A percentile compares a stretch with the other conserved stretches of the same genome.
Conservation (phyloP, 2,113 vertebrate species). For the Recurvirostra avosetta region DNA sequence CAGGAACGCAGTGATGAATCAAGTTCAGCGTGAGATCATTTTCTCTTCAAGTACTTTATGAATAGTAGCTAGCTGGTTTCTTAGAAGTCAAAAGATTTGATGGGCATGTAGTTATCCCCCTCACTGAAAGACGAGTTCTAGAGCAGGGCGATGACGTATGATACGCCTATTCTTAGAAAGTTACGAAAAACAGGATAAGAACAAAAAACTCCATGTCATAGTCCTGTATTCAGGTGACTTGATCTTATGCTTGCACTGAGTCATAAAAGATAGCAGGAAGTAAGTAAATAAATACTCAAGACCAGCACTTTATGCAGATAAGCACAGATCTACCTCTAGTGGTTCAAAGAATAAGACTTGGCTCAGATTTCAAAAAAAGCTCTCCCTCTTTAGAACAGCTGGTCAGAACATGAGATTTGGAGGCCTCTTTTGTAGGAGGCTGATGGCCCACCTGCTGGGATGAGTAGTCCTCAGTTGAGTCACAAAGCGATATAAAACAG, state of each 20-base stretch:
- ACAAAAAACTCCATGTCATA: background rate
- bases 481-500: background rate
- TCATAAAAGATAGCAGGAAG: background rate
- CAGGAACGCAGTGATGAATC: background rate
- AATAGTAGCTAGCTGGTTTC: background rate
- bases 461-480: background rate
- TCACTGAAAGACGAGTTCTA: background rate
- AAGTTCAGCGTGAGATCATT: background rate
- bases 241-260: background rate
- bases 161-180: background rate
- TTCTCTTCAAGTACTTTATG: background rate
- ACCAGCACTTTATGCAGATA: background rate
- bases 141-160: fast-evolving
- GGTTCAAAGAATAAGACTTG: background rate
- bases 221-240: background rate
- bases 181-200: background rate
- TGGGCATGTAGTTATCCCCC: background rate
- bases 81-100: background rate
- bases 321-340: background rate
- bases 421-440: background rate
- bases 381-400: background rate
- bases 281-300: background rate
- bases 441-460: background rate
- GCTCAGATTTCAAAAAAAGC: background rate
- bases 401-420: background rate